Evolutionary conservation across 2,113 vertebrate species (phyloP).

Genomic region (Bujurquina vittata): DNA sequence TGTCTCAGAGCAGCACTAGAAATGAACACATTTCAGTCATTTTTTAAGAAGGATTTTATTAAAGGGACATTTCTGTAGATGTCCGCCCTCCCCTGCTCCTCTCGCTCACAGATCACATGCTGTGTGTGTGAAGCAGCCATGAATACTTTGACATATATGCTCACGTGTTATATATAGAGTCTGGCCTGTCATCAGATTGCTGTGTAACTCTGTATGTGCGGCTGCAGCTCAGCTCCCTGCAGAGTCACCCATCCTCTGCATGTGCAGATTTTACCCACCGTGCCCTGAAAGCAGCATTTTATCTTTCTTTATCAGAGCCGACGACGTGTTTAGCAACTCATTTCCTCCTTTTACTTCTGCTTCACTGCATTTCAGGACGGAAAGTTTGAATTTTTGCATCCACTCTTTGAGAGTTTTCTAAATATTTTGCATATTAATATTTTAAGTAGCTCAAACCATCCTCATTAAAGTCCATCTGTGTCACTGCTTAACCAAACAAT

Average conservation of each 20-base stretch:
- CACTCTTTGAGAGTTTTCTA: neutral
- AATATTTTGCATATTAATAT: neutral
- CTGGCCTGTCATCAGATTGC: conserved; percentile 11
- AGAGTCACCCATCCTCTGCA: neutral
- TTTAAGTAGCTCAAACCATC: neutral
- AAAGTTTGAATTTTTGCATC: neutral
- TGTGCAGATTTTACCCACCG: neutral
- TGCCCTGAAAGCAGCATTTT: conserved; percentile 11
- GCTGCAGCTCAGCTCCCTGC: neutral
- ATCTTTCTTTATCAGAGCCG: neutral
- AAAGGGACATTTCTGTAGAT: neutral
- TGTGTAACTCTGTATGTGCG: conserved; percentile 21
- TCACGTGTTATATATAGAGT: conserved; percentile 34
- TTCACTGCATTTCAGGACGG: neutral
- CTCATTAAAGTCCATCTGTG: neutral
- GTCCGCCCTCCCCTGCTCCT: neutral
- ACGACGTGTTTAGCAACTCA: too few species aligned
- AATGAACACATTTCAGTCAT: neutral
- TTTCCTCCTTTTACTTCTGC: neutral
- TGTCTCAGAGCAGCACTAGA: neutral
- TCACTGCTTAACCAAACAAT: too few species aligned
- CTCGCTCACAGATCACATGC: neutral
- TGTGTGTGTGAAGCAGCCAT: neutral
- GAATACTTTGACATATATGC: conserved; percentile 15
- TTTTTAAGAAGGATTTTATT: neutral